Conservation (phyloP, 2,888 invertebrate genomes). For the Leptinotarsa peninsularis region DNA sequence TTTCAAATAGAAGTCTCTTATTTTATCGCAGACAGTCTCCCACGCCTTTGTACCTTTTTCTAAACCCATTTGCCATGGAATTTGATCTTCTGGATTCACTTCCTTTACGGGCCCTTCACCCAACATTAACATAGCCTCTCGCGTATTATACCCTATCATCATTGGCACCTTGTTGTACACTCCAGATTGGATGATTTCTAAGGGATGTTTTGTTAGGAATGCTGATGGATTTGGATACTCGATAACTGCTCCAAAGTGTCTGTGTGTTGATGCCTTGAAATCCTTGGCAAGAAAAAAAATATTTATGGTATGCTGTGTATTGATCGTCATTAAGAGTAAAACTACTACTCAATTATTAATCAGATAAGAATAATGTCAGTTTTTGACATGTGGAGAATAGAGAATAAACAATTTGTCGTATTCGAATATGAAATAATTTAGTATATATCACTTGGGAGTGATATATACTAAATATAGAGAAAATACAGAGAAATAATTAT, state of each 20-base stretch:
- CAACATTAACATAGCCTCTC: constrained; percentile 48
- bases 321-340: too few relatives aligned
- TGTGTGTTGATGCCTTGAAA: neutral
- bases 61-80: constrained; percentile 49
- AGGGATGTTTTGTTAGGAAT: constrained; percentile 56
- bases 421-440: too few relatives aligned
- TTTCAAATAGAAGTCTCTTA: constrained; percentile 52
- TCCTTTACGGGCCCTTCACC: neutral
- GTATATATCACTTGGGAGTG: too few relatives aligned
- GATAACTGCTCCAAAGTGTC: constrained; percentile 18
- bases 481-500: too few relatives aligned
- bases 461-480: too few relatives aligned
- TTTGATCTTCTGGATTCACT: constrained; percentile 42
- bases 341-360: too few relatives aligned
- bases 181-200: constrained; percentile 55
- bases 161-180: constrained; percentile 60
- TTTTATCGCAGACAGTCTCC: constrained; percentile 58
- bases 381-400: too few relatives aligned
- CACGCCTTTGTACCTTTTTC: constrained; percentile 47
- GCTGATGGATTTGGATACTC: constrained; percentile 42
- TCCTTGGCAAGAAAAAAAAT: neutral
- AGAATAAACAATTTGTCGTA: too few relatives aligned
- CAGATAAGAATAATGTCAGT: too few relatives aligned
- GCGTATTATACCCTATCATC: constrained; percentile 57
- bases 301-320: neutral